phyloP scores from a whole-genome alignment of 2,797 vertebrate genomes.

The Myotis myotis region DNA sequence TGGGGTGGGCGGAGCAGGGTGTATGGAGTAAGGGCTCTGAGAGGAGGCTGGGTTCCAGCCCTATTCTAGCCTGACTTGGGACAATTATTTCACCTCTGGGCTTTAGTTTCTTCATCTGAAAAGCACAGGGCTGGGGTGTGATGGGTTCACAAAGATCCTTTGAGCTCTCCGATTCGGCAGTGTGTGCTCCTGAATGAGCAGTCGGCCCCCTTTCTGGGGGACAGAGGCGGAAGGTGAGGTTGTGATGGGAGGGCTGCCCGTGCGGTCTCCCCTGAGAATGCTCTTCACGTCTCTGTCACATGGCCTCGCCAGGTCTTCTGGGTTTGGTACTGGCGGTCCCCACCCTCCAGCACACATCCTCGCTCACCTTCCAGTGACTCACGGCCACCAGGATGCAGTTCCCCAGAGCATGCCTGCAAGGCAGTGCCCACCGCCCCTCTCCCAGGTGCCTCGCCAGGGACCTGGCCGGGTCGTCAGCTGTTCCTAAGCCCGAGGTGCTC shows the following conservation, averaged over 20 bases:
- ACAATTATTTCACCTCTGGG: neutral
- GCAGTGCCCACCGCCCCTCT: neutral
- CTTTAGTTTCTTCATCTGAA: neutral
- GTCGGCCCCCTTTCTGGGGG: neutral
- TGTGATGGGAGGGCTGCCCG: neutral
- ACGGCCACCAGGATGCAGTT: neutral
- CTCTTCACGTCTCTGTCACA: fast-evolving
- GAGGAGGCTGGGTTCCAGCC: neutral
- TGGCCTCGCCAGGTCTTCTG: neutral
- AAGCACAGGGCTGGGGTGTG: neutral
- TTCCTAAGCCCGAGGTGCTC: slow-evolving; percentile 45
- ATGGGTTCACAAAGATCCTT: neutral
- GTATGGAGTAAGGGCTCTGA: fast-evolving
- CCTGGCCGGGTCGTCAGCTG: slow-evolving; percentile 60
- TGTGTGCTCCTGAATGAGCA: neutral
- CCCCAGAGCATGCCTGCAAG: neutral
- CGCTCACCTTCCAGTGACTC: neutral
- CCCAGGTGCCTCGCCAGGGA: neutral
- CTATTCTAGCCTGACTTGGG: neutral
- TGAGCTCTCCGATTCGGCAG: neutral
- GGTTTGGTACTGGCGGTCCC: neutral
- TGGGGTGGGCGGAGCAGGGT: fast-evolving
- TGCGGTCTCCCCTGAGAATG: neutral
- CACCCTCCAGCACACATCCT: neutral
- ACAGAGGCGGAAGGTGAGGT: neutral